Conservation (phyloP, 2,888 invertebrate species). For the Danaus chrysippus region DNA sequence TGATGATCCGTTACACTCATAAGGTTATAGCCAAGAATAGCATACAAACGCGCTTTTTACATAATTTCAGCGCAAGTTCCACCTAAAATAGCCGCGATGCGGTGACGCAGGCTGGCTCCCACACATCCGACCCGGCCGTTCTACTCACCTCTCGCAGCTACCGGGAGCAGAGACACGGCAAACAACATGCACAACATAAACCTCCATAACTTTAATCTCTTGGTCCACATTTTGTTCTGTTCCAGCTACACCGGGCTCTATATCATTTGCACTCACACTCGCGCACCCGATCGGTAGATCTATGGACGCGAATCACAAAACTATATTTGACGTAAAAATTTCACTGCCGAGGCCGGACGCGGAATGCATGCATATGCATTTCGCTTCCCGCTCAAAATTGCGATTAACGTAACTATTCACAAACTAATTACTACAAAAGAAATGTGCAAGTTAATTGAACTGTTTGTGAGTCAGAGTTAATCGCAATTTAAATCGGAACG, state of each 20-base stretch:
- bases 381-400: conserved; percentile 54
- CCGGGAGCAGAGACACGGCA: conserved; percentile 64
- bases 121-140: conserved; percentile 30
- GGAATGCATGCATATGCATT: conserved; percentile 60
- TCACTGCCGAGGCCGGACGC: conserved; percentile 43
- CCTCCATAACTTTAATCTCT: conserved; percentile 74
- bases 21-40: conserved; percentile 76
- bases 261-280: conserved; percentile 78
- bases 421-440: neutral
- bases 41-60: conserved; percentile 77
- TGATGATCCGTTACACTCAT: conserved; percentile 62
- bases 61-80: conserved; percentile 79
- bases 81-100: conserved; percentile 72
- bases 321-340: conserved; percentile 57
- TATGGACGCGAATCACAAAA: conserved; percentile 58
- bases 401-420: conserved; percentile 33
- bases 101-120: conserved; percentile 64
- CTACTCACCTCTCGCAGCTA: conserved; percentile 69
- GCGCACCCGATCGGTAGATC: conserved; percentile 73
- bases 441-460: neutral
- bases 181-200: conserved; percentile 72
- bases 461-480: conserved; percentile 37
- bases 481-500: conserved; percentile 64
- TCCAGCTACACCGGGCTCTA: conserved; percentile 69
- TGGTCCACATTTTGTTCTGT: conserved; percentile 74